Percentiles rank a stretch among this genome's conserved stretches.
Conservation (phyloP, 2,888 invertebrate genomes). For the Neoitamus cyanurus region DNA sequence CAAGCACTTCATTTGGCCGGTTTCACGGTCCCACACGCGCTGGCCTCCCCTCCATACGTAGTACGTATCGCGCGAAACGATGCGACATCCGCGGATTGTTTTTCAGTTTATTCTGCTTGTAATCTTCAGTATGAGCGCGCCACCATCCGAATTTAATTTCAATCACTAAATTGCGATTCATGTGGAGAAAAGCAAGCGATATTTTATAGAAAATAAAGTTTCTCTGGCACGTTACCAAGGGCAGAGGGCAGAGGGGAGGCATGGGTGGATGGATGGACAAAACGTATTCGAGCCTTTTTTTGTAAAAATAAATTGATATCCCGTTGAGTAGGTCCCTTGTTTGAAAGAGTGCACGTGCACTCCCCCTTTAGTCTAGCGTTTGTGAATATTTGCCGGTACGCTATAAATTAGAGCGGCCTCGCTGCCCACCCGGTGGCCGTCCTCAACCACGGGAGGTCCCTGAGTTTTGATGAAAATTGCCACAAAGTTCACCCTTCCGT, state of each 20-base stretch:
- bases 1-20: background rate
- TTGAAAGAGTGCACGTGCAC: background rate
- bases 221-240: background rate
- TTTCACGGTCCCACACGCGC: background rate
- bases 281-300: background rate
- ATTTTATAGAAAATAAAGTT: background rate
- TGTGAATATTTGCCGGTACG: background rate
- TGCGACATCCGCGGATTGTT: background rate
- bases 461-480: background rate
- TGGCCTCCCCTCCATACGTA: background rate
- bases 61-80: background rate
- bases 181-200: background rate
- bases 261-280: background rate
- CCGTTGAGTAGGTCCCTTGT: background rate
- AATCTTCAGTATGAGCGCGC: background rate
- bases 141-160: slow-evolving; percentile 6
- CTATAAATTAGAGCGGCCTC: background rate
- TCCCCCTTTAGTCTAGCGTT: background rate
- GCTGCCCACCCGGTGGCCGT: background rate
- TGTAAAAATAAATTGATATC: background rate
- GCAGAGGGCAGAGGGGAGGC: no score
- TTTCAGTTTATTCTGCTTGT: background rate
- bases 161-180: slow-evolving; percentile 6
- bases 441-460: background rate
- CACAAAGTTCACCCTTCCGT: background rate